Percentiles rank a stretch among this genome's conserved stretches.
These are phyloP conservation scores for Sialis lutaria DNA, from an alignment of 2,888 invertebrate species.

Conservation along the genomic window DNA sequence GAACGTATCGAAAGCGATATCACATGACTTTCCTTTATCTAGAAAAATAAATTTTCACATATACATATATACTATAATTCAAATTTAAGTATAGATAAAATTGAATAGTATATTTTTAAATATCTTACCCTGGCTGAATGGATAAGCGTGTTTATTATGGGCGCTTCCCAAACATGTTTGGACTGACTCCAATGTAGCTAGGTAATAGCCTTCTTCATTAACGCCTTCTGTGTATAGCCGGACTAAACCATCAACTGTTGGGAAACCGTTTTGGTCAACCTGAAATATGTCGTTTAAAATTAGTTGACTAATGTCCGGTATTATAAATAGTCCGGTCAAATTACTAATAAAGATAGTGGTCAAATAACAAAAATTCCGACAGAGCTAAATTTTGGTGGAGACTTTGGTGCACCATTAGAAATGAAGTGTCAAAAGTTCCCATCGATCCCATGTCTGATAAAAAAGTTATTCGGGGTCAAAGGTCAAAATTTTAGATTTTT, in stretches of 20 bases:
- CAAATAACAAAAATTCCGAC: too few species aligned
- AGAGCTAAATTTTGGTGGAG: too few species aligned
- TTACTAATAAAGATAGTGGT: too few species aligned
- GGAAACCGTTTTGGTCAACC: slow-evolving; percentile 57
- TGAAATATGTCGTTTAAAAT: slow-evolving; percentile 17
- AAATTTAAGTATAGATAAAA: neutral
- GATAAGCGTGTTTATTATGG: slow-evolving; percentile 19
- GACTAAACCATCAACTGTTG: slow-evolving; percentile 54
- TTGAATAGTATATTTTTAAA: neutral
- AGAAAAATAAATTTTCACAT: slow-evolving; percentile 18
- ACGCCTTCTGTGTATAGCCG: slow-evolving; percentile 61
- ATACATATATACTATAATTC: neutral
- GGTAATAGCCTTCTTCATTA: slow-evolving; percentile 56
- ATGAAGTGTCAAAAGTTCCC: too few species aligned
- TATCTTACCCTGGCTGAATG: neutral
- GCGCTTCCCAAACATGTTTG: slow-evolving; percentile 45
- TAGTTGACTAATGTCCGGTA: too few species aligned
- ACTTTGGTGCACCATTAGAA: too few species aligned
- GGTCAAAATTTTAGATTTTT: too few species aligned
- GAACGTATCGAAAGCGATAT: slow-evolving; percentile 60
- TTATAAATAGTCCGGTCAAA: too few species aligned
- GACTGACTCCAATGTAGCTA: slow-evolving; percentile 54
- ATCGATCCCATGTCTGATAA: too few species aligned
- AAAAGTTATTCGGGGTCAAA: too few species aligned
- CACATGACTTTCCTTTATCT: slow-evolving; percentile 55